Evolutionary conservation across 1,140 invertebrate genomes (phyloP).

Genomic region (Adoxophyes honmai): DNA sequence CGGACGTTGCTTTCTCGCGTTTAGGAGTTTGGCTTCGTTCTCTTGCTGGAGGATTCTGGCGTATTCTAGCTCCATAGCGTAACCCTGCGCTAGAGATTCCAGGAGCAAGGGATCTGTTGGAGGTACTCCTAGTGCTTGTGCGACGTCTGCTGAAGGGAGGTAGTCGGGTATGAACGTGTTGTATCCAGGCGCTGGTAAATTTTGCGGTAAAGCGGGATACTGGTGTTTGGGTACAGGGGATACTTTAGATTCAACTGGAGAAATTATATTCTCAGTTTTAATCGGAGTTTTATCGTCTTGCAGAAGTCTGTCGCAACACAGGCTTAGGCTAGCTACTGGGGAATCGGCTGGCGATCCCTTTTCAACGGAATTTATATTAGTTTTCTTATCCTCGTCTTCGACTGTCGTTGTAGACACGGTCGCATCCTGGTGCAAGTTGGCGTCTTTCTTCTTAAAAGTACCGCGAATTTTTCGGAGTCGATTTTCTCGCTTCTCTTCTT

Average conservation of each 20-base stretch:
- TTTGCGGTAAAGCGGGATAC: constrained; percentile 19
- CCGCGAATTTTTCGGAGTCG: constrained; percentile 68
- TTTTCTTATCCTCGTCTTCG: constrained; percentile 43
- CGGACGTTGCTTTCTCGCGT: constrained; percentile 86
- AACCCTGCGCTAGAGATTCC: constrained; percentile 77
- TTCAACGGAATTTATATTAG: constrained; percentile 10
- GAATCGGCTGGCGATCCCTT: constrained; percentile 27
- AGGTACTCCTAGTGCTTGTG: constrained; percentile 71
- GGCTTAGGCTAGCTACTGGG: constrained; percentile 51
- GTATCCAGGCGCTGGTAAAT: constrained; percentile 27
- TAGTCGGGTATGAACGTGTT: constrained; percentile 56
- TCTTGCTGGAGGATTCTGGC: constrained; percentile 81
- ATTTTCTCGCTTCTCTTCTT: constrained; percentile 53
- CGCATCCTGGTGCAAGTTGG: constrained; percentile 67
- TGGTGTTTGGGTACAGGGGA: not conserved
- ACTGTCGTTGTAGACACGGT: constrained; percentile 76
- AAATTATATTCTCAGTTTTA: constrained; percentile 20
- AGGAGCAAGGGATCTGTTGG: constrained; percentile 72
- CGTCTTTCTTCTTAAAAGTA: constrained; percentile 48
- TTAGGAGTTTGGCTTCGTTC: constrained; percentile 80
- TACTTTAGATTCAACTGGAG: constrained; percentile 22
- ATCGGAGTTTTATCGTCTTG: constrained; percentile 35
- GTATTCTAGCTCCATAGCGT: constrained; percentile 82
- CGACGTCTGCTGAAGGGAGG: constrained; percentile 61
- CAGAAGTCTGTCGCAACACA: constrained; percentile 57